Evolutionary conservation across 2,113 vertebrate genomes (phyloP).

Genomic region (Myotis yumanensis): DNA sequence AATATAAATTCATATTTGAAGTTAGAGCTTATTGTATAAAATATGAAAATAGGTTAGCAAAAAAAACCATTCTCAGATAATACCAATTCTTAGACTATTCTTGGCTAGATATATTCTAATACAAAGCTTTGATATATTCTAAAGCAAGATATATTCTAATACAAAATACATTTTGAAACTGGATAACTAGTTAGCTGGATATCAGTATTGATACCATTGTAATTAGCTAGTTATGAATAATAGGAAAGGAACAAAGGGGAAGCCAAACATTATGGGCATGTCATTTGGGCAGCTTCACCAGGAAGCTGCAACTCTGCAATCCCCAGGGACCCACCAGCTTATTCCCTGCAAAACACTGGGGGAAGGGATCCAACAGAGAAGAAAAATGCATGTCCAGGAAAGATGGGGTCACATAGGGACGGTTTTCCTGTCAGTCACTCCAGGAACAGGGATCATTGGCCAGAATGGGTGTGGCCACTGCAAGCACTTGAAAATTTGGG

Average conservation of each 20-base stretch:
- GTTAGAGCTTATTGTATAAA: not conserved
- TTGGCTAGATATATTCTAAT: not conserved
- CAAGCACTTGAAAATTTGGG: not conserved
- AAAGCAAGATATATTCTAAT: not conserved
- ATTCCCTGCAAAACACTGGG: not conserved
- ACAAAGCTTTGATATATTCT: not conserved
- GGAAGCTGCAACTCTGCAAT: not conserved
- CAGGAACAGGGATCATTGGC: not conserved
- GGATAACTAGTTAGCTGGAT: not conserved
- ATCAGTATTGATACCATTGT: not conserved
- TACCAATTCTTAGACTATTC: not conserved
- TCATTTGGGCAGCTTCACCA: not conserved
- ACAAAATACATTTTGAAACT: not conserved
- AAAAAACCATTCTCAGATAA: not conserved
- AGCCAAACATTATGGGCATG: not conserved
- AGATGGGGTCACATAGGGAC: not conserved
- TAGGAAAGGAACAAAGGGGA: not conserved
- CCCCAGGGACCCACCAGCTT: not conserved
- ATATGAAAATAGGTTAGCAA: not conserved
- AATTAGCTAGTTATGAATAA: not conserved
- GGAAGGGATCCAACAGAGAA: not conserved
- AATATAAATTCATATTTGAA: not conserved
- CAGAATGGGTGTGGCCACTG: not conserved
- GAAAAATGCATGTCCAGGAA: not conserved
- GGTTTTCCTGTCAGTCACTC: not conserved